These are phyloP conservation scores for Cherax quadricarinatus DNA, from an alignment of 1,140 invertebrate genomes.

Conservation along the genomic window DNA sequence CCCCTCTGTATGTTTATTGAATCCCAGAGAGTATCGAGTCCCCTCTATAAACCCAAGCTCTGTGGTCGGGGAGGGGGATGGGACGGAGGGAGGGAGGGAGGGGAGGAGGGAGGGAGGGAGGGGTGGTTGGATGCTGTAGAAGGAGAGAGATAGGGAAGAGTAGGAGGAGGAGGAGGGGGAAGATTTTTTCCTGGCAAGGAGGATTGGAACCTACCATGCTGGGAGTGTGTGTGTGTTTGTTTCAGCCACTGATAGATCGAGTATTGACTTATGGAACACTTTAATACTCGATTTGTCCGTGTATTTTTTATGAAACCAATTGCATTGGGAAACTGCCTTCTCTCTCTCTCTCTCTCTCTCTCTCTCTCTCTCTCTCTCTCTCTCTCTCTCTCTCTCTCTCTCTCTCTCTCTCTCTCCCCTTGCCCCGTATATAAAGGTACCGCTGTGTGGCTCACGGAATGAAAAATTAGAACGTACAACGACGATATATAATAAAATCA, in stretches of 20 bases:
- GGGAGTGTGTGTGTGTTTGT: not conserved
- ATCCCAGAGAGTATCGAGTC: slow-evolving; percentile 63
- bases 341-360: too few relatives aligned
- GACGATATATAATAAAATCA: too few relatives aligned
- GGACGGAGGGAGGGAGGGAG: too few relatives aligned
- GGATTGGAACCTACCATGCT: not conserved
- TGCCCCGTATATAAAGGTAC: too few relatives aligned
- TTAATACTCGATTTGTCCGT: not conserved
- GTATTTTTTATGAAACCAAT: not conserved
- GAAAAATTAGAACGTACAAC: too few relatives aligned
- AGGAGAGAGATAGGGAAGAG: not conserved
- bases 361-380: too few relatives aligned
- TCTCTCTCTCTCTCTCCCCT: too few relatives aligned
- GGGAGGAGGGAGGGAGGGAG: not conserved
- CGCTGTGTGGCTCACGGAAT: too few relatives aligned
- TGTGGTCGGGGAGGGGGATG: slow-evolving; percentile 15
- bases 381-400: too few relatives aligned
- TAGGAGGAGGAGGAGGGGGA: not conserved
- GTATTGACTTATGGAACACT: not conserved
- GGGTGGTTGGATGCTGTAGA: not conserved
- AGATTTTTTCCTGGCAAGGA: not conserved
- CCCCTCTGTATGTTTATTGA: slow-evolving; percentile 70
- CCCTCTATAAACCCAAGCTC: slow-evolving; percentile 13
- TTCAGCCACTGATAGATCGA: not conserved
- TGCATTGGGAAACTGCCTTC: not conserved